A percentile compares a stretch with the other conserved stretches of the same genome.
phyloP scores from a whole-genome alignment of 2,888 invertebrate species.

The Meliscaeva auricollis region DNA sequence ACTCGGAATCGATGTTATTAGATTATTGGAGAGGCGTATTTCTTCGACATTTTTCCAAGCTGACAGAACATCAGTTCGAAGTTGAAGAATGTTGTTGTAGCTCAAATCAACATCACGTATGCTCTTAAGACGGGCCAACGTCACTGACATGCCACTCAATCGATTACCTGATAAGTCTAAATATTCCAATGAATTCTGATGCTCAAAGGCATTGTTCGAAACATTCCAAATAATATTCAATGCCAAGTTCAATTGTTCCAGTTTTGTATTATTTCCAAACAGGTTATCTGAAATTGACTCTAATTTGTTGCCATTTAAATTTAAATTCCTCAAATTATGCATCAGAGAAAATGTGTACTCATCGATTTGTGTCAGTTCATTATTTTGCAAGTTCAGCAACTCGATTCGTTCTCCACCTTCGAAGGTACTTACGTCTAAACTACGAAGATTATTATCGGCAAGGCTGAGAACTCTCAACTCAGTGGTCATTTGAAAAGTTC shows the following conservation, averaged over 20 bases:
- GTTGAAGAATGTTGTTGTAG: conserved; percentile 89
- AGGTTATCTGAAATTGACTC: conserved; percentile 89
- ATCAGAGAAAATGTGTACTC: conserved; percentile 88
- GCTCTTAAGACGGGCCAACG: conserved; percentile 88
- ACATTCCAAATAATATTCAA: conserved; percentile 90
- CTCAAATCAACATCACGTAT: conserved; percentile 91
- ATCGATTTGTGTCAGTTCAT: conserved; percentile 88
- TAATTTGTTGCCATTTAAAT: conserved; percentile 91
- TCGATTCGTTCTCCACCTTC: conserved; percentile 89
- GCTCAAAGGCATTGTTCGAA: conserved; percentile 87
- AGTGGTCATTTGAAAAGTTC: conserved; percentile 87
- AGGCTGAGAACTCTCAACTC: conserved; percentile 89
- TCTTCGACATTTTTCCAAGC: conserved; percentile 89
- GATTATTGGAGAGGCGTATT: conserved; percentile 90
- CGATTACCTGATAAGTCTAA: conserved; percentile 92
- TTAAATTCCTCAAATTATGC: conserved; percentile 88
- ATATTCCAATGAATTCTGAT: conserved; percentile 88
- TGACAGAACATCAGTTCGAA: conserved; percentile 89
- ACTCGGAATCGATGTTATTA: conserved; percentile 88
- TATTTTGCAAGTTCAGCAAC: conserved; percentile 90
- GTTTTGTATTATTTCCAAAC: conserved; percentile 87
- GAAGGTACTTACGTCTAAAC: conserved; percentile 89
- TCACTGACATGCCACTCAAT: conserved; percentile 89
- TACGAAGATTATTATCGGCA: conserved; percentile 89
- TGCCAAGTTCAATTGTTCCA: conserved; percentile 90